Evolutionary conservation across 2,888 invertebrate genomes (phyloP), one percentile per base, ranked within the genome.

Genomic region (Metallyticus violacea): DNA sequence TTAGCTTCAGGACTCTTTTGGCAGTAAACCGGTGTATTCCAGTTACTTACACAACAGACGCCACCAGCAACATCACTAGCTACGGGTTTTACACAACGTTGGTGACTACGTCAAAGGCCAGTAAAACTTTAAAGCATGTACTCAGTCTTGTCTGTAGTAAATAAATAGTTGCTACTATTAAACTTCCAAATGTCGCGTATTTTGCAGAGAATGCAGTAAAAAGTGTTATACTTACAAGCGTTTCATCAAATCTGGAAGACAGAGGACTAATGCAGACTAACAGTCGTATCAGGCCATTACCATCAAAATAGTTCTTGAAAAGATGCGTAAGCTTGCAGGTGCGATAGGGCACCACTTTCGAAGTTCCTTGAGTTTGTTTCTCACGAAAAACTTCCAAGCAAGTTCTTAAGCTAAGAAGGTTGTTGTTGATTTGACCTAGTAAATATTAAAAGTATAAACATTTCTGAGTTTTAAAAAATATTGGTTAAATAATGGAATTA

Each of bases 251-350:
- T 91, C 99, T 99, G 86, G 96, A 96, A 2, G 95, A 94, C 85
- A 96, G 94, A 0, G 99, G 99, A 93, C 99, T 99, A 6, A 98
- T 95, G 91, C 99, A 99, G 7, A 99, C 97, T 88, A 99, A 94
- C 99, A 99, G 99, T 87, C 97, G 94, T 0, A 99, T 97, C 90
- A 96, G 96, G 0, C 99, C 99, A 91, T 98, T 97, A 0, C 99
- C 99, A 91, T 99, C 99, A 91, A 99, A 99, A 92, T 97, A 99
- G 91, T 97, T 99, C 91, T 99, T 99, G 91, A 99, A 99, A 86
- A 99, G 93, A 92, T 97, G 97, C 0, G 99, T 99, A 15, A 99
- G 94, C 90, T 98, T 97, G 0, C 97, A 97, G 90, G 99, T 99
- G 29, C 99, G 93, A 91, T 99, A 99, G 0, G 99, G 99, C 0